Evolutionary conservation across 1,140 invertebrate genomes (phyloP), one percentile per base, ranked within the genome.

Genomic region (Cyclina sinensis): DNA sequence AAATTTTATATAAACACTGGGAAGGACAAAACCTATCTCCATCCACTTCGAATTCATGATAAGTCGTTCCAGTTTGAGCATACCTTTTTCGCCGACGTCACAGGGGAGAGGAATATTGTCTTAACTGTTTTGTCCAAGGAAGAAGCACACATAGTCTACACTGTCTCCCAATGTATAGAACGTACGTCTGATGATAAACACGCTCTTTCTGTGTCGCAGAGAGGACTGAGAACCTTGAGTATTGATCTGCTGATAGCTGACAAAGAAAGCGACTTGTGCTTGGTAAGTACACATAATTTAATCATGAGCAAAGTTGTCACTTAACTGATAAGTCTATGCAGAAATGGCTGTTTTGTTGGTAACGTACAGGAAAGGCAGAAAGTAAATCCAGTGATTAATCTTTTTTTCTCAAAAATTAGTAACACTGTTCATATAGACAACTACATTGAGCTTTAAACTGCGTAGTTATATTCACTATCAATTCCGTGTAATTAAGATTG

Each of bases 231-330:
- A 32, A 21, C 37, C 35, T 35, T 82, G 27, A 21, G 16, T 21
- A 27, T 82, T 30, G 30, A 18, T n/a, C 24, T 51, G 12, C 16
- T 24, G 12, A 12, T 82, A 37, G 21, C n/a, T 30, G 79, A 82
- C 39, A 48, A n/a, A 12, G 79, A 82, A 82, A 82, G 51, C n/a
- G 54, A 62, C 7, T 27, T 59, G 24, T 54, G 24, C 14, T 30
- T 21, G 11, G 65, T 68, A 68, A 18, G 65, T 35, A 68, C 11
- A 43, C 5, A n/a, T n/a, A n/a, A n/a, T n/a, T n/a, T n/a, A n/a
- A n/a, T n/a, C n/a, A n/a, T n/a, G n/a, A n/a, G n/a, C n/a, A n/a
- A n/a, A n/a, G n/a, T n/a, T n/a, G n/a, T n/a, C n/a, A n/a, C n/a
- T n/a, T n/a, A n/a, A n/a, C n/a, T n/a, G n/a, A n/a, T n/a, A n/a